phyloP scores from a whole-genome alignment of 2,888 invertebrate genomes.

The Sepioteuthis lessoniana region DNA sequence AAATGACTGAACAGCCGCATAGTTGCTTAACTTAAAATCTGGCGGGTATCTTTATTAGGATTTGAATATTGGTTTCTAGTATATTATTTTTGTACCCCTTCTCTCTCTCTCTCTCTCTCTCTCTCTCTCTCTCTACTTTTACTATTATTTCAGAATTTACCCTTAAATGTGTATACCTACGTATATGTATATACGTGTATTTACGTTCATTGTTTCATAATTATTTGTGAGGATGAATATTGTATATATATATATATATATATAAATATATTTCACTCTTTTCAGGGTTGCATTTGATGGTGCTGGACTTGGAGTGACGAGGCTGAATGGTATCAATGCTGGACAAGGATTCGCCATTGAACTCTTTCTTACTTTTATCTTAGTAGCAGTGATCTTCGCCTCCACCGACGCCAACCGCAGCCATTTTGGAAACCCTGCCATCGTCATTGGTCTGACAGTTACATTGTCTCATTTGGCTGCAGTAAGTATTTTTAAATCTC shows the following conservation, averaged over 20 bases:
- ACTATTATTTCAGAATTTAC: too few species aligned
- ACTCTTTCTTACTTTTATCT: constrained; percentile 88
- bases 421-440: constrained; percentile 86
- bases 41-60: too few species aligned
- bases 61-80: too few species aligned
- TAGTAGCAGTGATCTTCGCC: constrained; percentile 87
- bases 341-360: constrained; percentile 89
- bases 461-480: constrained; percentile 88
- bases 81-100: too few species aligned
- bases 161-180: background rate
- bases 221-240: too few species aligned
- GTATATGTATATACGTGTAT: too few species aligned
- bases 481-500: constrained; percentile 79
- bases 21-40: too few species aligned
- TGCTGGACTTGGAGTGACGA: constrained; percentile 61
- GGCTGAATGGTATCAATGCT: constrained; percentile 73
- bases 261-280: background rate
- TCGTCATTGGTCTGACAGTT: constrained; percentile 91
- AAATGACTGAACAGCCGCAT: too few species aligned
- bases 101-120: too few species aligned
- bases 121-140: too few species aligned
- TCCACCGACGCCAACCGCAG: constrained; percentile 87
- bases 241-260: too few species aligned
- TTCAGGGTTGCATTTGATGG: constrained; percentile 51
- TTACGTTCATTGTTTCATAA: too few species aligned